These are phyloP conservation scores for Diadumene lineata DNA, from an alignment of 92 coral and sea anemone species.

Conservation along the genomic window DNA sequence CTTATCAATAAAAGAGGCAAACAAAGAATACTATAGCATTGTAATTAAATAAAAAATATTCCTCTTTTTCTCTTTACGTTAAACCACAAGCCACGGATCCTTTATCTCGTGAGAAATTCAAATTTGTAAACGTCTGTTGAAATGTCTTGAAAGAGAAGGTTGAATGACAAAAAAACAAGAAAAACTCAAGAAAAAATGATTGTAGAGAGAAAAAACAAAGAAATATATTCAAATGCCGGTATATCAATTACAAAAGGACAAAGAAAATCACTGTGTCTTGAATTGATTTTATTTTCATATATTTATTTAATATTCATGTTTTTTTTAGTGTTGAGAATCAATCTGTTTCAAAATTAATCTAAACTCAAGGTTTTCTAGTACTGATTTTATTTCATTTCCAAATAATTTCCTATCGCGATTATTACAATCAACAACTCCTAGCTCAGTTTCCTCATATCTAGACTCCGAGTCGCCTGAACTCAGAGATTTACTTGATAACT, in stretches of 20 bases:
- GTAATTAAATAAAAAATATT: neutral
- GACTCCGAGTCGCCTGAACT: conserved; percentile 3
- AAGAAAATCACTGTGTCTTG: too few species aligned
- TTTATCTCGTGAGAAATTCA: conserved; percentile 7
- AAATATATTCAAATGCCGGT: too few species aligned
- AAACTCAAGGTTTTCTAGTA: neutral
- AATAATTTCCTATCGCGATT: neutral
- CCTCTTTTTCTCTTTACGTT: neutral
- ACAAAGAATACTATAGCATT: neutral
- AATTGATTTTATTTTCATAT: too few species aligned
- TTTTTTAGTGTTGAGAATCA: too few species aligned
- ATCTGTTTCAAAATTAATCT: too few species aligned
- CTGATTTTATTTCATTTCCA: neutral
- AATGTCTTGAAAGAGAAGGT: too few species aligned
- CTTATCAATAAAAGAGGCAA: neutral
- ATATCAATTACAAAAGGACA: too few species aligned
- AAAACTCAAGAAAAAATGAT: too few species aligned
- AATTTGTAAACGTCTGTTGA: neutral
- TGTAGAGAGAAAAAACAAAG: too few species aligned
- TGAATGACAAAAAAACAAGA: too few species aligned
- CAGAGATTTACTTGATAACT: conserved; percentile 1
- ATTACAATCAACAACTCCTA: neutral
- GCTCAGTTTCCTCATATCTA: neutral
- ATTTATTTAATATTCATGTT: too few species aligned
- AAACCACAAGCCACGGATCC: neutral